phyloP scores from a whole-genome alignment of 2,797 vertebrate species.

The Typhlichthys subterraneus region DNA sequence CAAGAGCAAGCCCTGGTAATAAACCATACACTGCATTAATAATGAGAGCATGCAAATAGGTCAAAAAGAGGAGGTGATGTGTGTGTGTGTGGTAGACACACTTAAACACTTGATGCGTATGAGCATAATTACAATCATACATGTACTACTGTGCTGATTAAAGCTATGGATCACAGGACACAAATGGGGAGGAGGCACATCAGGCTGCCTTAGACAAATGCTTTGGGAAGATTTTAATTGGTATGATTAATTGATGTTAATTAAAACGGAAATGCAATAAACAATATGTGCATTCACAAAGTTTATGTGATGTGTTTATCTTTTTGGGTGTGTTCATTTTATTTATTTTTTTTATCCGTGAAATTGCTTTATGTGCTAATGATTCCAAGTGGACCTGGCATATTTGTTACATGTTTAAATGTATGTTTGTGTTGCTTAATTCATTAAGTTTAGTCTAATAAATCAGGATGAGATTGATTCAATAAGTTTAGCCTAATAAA shows the following conservation, averaged over 20 bases:
- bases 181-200: constrained; percentile 1
- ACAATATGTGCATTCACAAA: constrained; percentile 6
- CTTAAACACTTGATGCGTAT: not conserved
- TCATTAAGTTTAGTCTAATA: no score
- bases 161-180: constrained; percentile 10
- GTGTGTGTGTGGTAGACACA: not conserved
- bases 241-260: no score
- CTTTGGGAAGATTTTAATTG: no score
- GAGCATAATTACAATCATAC: not conserved
- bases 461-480: no score
- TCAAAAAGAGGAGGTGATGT: not conserved
- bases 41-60: constrained; percentile 1
- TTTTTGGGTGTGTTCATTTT: no score
- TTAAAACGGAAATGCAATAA: constrained; percentile 8
- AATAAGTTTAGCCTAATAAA: no score
- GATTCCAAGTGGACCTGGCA: not conserved
- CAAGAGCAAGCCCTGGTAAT: not conserved
- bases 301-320: not conserved
- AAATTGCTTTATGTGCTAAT: not conserved
- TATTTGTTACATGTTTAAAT: not conserved
- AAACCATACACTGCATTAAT: constrained; percentile 16
- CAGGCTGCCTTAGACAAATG: not conserved
- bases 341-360: not conserved
- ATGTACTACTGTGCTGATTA: constrained; percentile 3
- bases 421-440: not conserved